phyloP scores from a whole-genome alignment of 2,797 vertebrate species.

The Centroberyx gerrardi region DNA sequence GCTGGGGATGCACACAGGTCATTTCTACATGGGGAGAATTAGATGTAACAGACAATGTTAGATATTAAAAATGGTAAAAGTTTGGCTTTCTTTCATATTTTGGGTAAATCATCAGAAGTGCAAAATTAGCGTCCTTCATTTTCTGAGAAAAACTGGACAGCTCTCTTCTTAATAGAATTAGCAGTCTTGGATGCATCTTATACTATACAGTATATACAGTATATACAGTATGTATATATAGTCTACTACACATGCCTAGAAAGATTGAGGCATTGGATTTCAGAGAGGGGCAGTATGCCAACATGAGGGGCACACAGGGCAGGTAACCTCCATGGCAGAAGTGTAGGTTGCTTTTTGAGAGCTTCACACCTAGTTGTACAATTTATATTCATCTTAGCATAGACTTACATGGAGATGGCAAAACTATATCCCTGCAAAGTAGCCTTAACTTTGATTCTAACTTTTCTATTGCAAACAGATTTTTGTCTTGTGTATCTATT shows the following conservation, averaged over 20 bases:
- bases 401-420: not conserved
- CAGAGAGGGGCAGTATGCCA: slow-evolving; percentile 27
- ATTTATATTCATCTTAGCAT: not conserved
- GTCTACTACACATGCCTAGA: slow-evolving; percentile 27
- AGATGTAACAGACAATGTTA: slow-evolving; percentile 52
- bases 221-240: slow-evolving; percentile 11
- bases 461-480: too few relatives aligned
- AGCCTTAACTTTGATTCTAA: too few relatives aligned
- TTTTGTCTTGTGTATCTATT: too few relatives aligned
- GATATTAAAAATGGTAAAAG: slow-evolving; percentile 26
- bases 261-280: slow-evolving; percentile 34
- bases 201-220: not conserved
- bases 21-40: slow-evolving; percentile 86
- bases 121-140: not conserved
- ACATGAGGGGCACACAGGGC: not conserved
- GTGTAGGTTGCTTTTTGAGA: not conserved
- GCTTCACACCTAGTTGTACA: not conserved
- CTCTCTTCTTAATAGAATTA: not conserved
- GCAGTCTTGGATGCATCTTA: not conserved
- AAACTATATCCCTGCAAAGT: not conserved
- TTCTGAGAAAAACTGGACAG: slow-evolving; percentile 39
- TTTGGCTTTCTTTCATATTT: not conserved
- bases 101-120: not conserved
- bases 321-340: not conserved
- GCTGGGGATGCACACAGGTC: slow-evolving; percentile 96